phyloP scores from a whole-genome alignment of 1,140 invertebrate species.

The Lutraria rhynchaena region DNA sequence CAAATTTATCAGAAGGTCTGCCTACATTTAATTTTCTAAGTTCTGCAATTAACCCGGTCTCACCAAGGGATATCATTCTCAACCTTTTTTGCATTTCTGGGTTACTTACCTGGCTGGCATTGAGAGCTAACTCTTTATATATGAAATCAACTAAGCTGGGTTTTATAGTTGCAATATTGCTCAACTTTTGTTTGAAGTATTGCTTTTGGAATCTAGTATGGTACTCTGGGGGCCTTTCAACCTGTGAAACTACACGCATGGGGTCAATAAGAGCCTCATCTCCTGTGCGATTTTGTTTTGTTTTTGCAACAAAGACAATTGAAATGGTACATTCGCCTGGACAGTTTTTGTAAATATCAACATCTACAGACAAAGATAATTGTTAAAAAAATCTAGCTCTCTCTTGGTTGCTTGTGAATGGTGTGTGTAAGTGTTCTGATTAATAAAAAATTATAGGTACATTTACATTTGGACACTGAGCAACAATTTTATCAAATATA shows the following conservation, averaged over 20 bases:
- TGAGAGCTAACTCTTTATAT: conserved; percentile 55
- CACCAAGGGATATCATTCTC: conserved; percentile 50
- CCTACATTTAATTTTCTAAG: conserved; percentile 34
- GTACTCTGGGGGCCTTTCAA: conserved; percentile 32
- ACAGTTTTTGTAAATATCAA: conserved; percentile 27
- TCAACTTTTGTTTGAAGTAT: conserved; percentile 28
- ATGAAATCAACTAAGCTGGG: conserved; percentile 45
- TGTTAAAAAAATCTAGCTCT: conserved; percentile 39
- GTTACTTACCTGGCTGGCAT: conserved; percentile 46
- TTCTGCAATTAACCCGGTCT: conserved; percentile 53
- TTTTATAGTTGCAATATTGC: conserved; percentile 27
- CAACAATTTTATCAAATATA: background rate
- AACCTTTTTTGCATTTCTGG: conserved; percentile 51
- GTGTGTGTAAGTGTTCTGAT: conserved; percentile 22
- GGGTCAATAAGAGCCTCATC: background rate
- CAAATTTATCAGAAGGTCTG: conserved; percentile 20
- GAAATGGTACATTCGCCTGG: conserved; percentile 8
- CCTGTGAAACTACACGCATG: background rate
- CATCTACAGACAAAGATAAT: conserved; percentile 15
- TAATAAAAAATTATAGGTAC: conserved; percentile 49
- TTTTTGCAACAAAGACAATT: conserved; percentile 6
- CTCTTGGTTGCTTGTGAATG: conserved; percentile 19
- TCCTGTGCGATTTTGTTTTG: conserved; percentile 1
- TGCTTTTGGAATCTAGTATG: conserved; percentile 47
- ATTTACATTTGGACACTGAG: background rate